Evolutionary conservation across 2,797 vertebrate genomes (phyloP).

Genomic region (Propithecus perrieri): DNA sequence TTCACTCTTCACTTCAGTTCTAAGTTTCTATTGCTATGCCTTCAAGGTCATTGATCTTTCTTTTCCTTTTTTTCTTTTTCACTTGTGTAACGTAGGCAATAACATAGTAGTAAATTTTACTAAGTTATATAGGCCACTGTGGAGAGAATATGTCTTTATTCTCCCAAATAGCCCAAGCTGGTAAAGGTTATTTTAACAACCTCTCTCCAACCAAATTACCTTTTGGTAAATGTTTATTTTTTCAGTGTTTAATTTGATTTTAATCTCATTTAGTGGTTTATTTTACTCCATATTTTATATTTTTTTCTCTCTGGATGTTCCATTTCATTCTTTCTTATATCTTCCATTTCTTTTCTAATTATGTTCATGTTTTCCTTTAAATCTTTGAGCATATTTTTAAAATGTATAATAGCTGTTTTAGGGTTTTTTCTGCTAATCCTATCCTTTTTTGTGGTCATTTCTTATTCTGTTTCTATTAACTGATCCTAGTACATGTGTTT

Average conservation of each 20-base stretch:
- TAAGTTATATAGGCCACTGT: conserved; percentile 84
- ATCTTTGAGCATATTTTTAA: not conserved
- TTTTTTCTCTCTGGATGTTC: not conserved
- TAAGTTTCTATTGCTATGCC: not conserved
- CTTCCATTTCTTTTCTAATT: not conserved
- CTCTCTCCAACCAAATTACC: conserved; percentile 73
- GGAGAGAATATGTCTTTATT: conserved; percentile 84
- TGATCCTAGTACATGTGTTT: not conserved
- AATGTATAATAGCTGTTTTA: not conserved
- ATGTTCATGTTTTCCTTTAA: not conserved
- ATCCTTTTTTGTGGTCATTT: not conserved
- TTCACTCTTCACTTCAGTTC: not conserved
- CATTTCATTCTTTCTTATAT: not conserved
- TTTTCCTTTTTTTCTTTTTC: not conserved
- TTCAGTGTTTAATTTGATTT: not conserved
- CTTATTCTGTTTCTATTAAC: not conserved
- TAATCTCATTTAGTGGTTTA: not conserved
- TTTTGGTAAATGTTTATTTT: conserved; percentile 77
- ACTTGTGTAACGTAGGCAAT: conserved; percentile 79
- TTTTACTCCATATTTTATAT: not conserved
- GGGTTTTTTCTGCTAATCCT: not conserved
- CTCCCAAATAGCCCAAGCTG: conserved; percentile 86
- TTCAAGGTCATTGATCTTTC: not conserved
- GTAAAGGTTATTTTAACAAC: conserved; percentile 83
- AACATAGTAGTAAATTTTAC: conserved; percentile 86